phyloP scores from a whole-genome alignment of 2,797 vertebrate species.

The Uromys caudimaculatus region DNA sequence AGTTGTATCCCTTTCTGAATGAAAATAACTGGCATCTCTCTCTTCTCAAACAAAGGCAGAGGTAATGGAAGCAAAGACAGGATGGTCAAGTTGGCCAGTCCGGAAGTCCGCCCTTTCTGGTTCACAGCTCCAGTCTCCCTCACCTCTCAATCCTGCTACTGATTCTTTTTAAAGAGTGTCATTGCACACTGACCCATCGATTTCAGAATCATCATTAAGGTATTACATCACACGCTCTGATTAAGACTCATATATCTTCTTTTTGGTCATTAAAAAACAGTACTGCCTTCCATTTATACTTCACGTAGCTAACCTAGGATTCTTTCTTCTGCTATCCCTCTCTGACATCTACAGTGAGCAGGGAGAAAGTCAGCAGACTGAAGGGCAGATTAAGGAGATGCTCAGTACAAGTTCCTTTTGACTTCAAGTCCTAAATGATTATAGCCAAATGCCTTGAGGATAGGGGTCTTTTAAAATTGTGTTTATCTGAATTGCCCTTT shows the following conservation, averaged over 20 bases:
- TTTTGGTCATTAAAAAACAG: not conserved
- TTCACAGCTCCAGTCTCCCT: not conserved
- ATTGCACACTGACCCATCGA: not conserved
- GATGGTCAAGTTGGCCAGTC: not conserved
- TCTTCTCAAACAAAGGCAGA: constrained; percentile 43
- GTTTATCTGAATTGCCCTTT: constrained; percentile 53
- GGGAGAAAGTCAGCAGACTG: not conserved
- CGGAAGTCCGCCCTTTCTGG: not conserved
- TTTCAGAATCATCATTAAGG: constrained; percentile 8
- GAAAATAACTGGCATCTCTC: not conserved
- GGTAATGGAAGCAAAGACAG: constrained; percentile 33
- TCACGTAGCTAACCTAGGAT: constrained; percentile 5
- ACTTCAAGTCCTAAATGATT: constrained; percentile 39
- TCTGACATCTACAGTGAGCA: not conserved
- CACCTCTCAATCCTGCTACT: not conserved
- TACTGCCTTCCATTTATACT: constrained; percentile 31
- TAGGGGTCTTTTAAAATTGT: constrained; percentile 43
- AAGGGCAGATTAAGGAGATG: constrained; percentile 12
- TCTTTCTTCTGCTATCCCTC: constrained; percentile 10
- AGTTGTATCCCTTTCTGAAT: not conserved
- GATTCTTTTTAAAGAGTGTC: not conserved
- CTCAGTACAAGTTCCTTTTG: not conserved
- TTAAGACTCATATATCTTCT: not conserved
- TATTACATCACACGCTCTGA: not conserved
- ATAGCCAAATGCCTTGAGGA: constrained; percentile 29